Conservation (phyloP, 2,888 invertebrate species). For the Tridacna crocea region DNA sequence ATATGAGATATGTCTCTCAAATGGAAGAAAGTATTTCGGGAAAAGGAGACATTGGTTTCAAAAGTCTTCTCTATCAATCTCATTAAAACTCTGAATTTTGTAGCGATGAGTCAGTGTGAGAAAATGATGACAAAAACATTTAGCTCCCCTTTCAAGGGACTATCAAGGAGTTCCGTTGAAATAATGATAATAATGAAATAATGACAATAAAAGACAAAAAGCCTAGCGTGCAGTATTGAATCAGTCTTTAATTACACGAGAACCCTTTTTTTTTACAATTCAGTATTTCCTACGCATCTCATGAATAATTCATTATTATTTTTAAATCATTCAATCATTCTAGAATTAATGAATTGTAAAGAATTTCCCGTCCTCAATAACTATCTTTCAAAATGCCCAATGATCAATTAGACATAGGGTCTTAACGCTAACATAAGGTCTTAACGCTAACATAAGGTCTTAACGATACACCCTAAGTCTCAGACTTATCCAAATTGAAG, state of each 20-base stretch:
- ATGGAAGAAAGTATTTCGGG: too few relatives aligned
- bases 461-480: too few relatives aligned
- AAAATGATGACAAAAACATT: neutral
- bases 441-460: too few relatives aligned
- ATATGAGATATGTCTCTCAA: neutral
- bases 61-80: too few relatives aligned
- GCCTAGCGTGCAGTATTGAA: neutral
- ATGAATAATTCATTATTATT: conserved; percentile 3
- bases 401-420: neutral
- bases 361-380: neutral
- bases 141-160: neutral
- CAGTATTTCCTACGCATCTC: neutral
- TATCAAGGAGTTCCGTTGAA: neutral
- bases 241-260: neutral
- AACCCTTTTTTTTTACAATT: neutral
- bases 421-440: too few relatives aligned
- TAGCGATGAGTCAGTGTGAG: neutral
- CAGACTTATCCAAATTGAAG: too few relatives aligned
- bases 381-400: neutral
- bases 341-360: neutral
- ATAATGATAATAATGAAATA: too few relatives aligned
- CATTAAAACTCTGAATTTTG: neutral
- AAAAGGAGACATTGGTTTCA: too few relatives aligned
- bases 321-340: conserved; percentile 8
- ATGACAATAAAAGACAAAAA: too few relatives aligned